Conservation (phyloP, 1,140 invertebrate genomes). For the Pristionchus pacificus region DNA sequence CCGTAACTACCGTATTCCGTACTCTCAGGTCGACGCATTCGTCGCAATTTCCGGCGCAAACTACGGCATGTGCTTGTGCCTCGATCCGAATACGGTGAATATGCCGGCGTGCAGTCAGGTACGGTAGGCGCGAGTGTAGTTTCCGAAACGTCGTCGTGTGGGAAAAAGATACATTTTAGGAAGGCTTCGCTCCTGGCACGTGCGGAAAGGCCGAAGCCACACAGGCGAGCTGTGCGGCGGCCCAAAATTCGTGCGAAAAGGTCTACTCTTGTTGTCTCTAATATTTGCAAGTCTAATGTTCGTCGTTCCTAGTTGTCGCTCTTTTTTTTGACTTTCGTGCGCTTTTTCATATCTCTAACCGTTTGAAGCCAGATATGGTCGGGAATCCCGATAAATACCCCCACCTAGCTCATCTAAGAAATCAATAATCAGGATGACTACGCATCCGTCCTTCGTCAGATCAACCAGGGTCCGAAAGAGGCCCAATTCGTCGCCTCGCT, state of each 20-base stretch:
- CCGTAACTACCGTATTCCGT: background rate
- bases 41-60: constrained; percentile 35
- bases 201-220: background rate
- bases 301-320: too few species aligned
- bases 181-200: background rate
- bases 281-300: too few species aligned
- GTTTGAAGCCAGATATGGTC: too few species aligned
- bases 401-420: too few species aligned
- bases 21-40: constrained; percentile 26
- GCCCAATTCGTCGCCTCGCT: background rate
- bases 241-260: background rate
- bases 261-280: background rate
- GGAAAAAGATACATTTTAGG: background rate
- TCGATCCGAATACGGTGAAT: constrained; percentile 9
- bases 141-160: background rate
- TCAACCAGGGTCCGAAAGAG: background rate
- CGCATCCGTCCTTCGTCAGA: background rate
- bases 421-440: background rate
- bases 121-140: too few species aligned
- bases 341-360: too few species aligned
- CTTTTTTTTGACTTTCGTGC: too few species aligned
- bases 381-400: too few species aligned
- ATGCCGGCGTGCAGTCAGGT: background rate
- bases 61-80: constrained; percentile 38
- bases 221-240: background rate